These are phyloP conservation scores for Sebastolobus altivelis DNA, from an alignment of 2,797 vertebrate species.

Conservation along the genomic window DNA sequence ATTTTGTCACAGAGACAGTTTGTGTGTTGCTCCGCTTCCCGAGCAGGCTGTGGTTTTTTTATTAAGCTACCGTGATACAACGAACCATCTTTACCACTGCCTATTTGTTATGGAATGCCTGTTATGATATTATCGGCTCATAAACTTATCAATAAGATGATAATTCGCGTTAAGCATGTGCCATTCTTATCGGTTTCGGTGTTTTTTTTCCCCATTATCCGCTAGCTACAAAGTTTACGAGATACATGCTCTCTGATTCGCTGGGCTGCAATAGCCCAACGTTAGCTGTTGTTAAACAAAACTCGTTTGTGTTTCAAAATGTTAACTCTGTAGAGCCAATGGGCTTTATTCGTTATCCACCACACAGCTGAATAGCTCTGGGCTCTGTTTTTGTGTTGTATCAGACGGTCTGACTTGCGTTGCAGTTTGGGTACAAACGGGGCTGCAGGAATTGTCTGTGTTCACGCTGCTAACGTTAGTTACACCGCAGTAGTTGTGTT, in stretches of 20 bases:
- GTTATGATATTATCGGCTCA: not conserved
- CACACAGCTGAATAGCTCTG: not conserved
- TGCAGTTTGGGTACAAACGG: conserved; percentile 27
- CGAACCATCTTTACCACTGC: conserved; percentile 60
- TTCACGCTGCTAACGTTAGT: conserved; percentile 21
- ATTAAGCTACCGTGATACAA: conserved; percentile 71
- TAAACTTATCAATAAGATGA: not conserved
- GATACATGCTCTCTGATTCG: conserved; percentile 44
- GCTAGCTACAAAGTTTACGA: conserved; percentile 75
- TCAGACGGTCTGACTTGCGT: conserved; percentile 21
- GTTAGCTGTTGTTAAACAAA: conserved; percentile 10
- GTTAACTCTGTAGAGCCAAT: conserved; percentile 30
- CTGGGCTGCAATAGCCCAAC: conserved; percentile 27
- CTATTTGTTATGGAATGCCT: conserved; percentile 59
- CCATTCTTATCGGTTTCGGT: not conserved
- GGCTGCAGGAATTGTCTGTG: conserved; percentile 21
- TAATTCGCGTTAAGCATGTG: rapidly evolving
- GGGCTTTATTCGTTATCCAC: conserved; percentile 1
- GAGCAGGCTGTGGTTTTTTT: conserved; percentile 72
- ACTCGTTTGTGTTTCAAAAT: conserved; percentile 16
- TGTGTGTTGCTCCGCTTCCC: conserved; percentile 62
- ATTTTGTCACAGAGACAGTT: conserved; percentile 54
- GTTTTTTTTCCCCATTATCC: conserved; percentile 24
- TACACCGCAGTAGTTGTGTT: not conserved
- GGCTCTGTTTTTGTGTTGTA: not conserved